phyloP scores from a whole-genome alignment of 2,888 invertebrate species.

The Agrilus mali region DNA sequence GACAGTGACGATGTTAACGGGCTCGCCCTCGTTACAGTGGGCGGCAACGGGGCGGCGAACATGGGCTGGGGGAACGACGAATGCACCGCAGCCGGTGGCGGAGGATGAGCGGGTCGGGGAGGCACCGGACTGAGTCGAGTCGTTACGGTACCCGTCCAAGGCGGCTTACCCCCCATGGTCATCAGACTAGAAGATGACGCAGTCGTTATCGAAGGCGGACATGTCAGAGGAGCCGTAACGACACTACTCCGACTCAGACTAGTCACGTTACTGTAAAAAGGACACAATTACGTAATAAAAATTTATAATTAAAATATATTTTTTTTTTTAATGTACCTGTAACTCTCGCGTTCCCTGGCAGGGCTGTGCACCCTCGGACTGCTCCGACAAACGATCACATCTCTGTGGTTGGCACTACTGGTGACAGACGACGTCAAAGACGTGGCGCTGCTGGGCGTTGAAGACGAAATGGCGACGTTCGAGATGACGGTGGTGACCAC shows the following conservation, averaged over 20 bases:
- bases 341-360: conserved; percentile 70
- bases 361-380: conserved; percentile 71
- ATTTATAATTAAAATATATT: too few relatives aligned
- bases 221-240: conserved; percentile 24
- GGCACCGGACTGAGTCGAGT: conserved; percentile 37
- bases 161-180: conserved; percentile 25
- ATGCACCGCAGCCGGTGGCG: conserved; percentile 26
- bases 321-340: too few relatives aligned
- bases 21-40: conserved; percentile 44
- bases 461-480: too few relatives aligned
- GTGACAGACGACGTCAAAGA: conserved; percentile 22
- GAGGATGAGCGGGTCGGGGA: conserved; percentile 39
- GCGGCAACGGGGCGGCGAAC: conserved; percentile 41
- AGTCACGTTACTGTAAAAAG: conserved; percentile 69
- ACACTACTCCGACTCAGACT: conserved; percentile 62
- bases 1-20: conserved; percentile 56
- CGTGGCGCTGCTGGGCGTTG: conserved; percentile 19
- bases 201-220: conserved; percentile 33
- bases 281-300: too few relatives aligned
- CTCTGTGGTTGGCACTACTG: conserved; percentile 28
- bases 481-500: too few relatives aligned
- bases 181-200: conserved; percentile 46
- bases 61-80: conserved; percentile 35
- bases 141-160: conserved; percentile 30
- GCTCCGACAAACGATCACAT: conserved; percentile 34